These are phyloP conservation scores for Ardeotis arabs DNA, from an alignment of 2,113 vertebrate species.

Conservation along the genomic window DNA sequence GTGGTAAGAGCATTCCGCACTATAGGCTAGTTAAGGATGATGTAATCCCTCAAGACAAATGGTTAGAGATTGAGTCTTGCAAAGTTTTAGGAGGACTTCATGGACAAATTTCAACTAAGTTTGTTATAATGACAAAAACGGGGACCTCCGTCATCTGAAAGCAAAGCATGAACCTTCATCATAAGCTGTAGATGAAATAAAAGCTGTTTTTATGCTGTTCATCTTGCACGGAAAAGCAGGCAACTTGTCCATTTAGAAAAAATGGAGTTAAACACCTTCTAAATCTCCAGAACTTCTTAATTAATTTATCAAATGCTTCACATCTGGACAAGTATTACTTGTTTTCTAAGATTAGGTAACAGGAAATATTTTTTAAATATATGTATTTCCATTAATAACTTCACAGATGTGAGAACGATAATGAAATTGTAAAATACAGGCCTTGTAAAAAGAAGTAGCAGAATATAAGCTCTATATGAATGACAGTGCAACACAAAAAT, in stretches of 20 bases:
- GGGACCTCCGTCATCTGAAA: neutral
- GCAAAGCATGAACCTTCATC: neutral
- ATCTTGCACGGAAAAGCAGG: neutral
- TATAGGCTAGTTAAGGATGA: neutral
- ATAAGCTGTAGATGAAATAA: neutral
- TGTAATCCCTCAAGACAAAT: neutral
- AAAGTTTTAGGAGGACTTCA: neutral
- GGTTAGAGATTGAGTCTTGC: neutral
- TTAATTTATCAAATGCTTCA: neutral
- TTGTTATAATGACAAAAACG: neutral
- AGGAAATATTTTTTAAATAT: neutral
- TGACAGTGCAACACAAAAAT: neutral
- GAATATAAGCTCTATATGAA: neutral
- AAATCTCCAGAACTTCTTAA: neutral
- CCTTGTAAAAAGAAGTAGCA: neutral
- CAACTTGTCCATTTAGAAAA: neutral
- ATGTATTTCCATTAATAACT: neutral
- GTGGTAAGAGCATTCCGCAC: neutral
- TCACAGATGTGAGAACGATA: neutral
- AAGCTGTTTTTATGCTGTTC: neutral
- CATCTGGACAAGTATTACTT: neutral
- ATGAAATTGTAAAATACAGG: neutral
- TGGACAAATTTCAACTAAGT: neutral
- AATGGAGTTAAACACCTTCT: neutral
- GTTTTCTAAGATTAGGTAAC: neutral